Base-by-base conservation (phyloP, 2,888 invertebrate species). In the Drosophila prostipennis region DNA sequence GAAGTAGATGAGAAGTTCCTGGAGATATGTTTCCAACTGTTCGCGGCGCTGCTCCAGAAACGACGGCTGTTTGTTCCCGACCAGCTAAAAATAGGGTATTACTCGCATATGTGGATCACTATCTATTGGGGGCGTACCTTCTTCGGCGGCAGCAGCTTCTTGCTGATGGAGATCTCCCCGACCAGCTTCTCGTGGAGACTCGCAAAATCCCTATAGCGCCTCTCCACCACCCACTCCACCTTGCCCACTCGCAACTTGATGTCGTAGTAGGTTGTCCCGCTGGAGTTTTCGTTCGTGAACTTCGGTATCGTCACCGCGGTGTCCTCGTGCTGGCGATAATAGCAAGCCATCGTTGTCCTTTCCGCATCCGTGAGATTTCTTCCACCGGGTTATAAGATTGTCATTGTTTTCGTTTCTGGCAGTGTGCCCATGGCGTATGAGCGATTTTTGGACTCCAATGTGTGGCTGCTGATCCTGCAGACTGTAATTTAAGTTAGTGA, bases 91-190 rank as follows among this genome's bases (percentile, higher is more conserved):
- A 7, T n/a, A 7, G 13, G 1, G 0, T 2, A 5, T 32, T 5
- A 23, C 32, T 16, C 1, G 3, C 2, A 4, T 37, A 19, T 13
- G 6, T 6, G 2, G 0, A 2, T 43, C 10, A 19, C 13, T n/a
- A 23, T 2, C 37, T n/a, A 26, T 54, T 8, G 32, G 54, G 77
- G 79, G 77, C 76, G 79, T 81, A 92, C 92, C 93, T 98, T 98
- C 92, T 99, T 99, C 0, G 98, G 98, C 11, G 99, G 99, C 14
- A 99, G 92, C 67, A 97, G 93, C 84, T 96, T 97, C 90, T 96
- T 97, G 7, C 96, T 95, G 4, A 97, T 94, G 54, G 96, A 96
- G 91, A 96, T 96, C 82, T 96, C 96, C 11, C 89, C 89, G 0
- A 96, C 95, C n/a, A 98, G 93, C 89, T 95, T 95, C 56, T 96